Conservation (phyloP, 2,888 invertebrate genomes). For the Drosophila antonietae region DNA sequence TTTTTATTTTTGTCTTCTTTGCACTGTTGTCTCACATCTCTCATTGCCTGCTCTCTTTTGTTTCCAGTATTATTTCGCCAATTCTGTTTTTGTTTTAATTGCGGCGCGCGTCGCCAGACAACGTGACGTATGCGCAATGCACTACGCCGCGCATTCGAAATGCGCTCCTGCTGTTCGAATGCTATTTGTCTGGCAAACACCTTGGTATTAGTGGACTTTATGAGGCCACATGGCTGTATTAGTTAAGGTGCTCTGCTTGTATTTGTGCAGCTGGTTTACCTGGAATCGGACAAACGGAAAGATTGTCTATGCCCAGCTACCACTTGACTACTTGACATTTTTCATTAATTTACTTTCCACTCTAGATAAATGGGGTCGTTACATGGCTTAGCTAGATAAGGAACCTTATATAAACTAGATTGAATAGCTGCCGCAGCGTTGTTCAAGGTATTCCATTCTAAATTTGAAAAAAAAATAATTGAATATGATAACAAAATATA, state of each 20-base stretch:
- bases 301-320: background rate
- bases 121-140: constrained; percentile 74
- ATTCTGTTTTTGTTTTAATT: constrained; percentile 32
- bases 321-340: constrained; percentile 3
- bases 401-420: background rate
- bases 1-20: constrained; percentile 7
- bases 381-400: constrained; percentile 1
- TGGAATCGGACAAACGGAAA: constrained; percentile 22
- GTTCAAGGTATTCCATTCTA: background rate
- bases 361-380: constrained; percentile 5
- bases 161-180: constrained; percentile 16
- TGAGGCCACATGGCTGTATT: background rate
- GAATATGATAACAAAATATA: background rate
- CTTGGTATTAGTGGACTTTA: background rate
- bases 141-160: constrained; percentile 58
- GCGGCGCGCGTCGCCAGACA: constrained; percentile 52
- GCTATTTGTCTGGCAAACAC: constrained; percentile 16
- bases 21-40: constrained; percentile 36
- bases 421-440: background rate
- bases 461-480: background rate
- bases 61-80: constrained; percentile 5
- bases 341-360: constrained; percentile 16
- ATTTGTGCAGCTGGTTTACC: constrained; percentile 31
- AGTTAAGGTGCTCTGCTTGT: constrained; percentile 1
- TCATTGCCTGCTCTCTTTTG: constrained; percentile 21